Evolutionary conservation across 64 coral and sea anemone genomes (phyloP).

Genomic region (Porites lutea): DNA sequence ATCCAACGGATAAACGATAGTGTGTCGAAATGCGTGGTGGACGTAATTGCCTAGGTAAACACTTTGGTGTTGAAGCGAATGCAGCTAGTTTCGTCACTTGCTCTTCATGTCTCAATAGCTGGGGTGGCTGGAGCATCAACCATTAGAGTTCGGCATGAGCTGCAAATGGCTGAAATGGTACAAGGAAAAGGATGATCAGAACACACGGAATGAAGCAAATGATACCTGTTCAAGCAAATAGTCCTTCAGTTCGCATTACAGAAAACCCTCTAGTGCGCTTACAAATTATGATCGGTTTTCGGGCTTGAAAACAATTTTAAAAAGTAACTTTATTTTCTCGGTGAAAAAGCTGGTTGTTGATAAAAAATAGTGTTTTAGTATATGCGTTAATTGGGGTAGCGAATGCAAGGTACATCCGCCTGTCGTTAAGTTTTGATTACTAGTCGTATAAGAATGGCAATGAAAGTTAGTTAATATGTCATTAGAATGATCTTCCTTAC

Average conservation of each 20-base stretch:
- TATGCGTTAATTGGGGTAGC: neutral
- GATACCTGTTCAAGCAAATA: neutral
- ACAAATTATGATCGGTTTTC: neutral
- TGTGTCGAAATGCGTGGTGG: slow-evolving; percentile 2
- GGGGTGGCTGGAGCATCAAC: slow-evolving; percentile 15
- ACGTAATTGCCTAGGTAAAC: slow-evolving; percentile 33
- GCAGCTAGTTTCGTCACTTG: slow-evolving; percentile 20
- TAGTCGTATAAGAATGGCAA: no score
- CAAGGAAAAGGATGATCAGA: slow-evolving; percentile 10
- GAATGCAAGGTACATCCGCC: no score
- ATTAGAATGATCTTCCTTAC: no score
- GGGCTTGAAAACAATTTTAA: neutral
- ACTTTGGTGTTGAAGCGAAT: slow-evolving; percentile 50
- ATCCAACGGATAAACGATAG: slow-evolving; percentile 67
- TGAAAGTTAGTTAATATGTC: no score
- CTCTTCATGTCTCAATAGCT: slow-evolving; percentile 13
- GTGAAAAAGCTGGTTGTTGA: no score
- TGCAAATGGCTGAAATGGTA: slow-evolving; percentile 31
- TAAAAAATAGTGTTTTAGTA: neutral
- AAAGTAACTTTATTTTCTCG: neutral
- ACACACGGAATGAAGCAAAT: slow-evolving; percentile 26
- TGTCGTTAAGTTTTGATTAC: no score
- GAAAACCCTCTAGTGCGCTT: neutral
- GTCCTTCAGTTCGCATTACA: neutral
- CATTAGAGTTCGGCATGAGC: slow-evolving; percentile 12